These are phyloP conservation scores for Hemicentrotus pulcherrimus DNA, from an alignment of 35 echinoderm and acorn worm species.

Conservation along the genomic window DNA sequence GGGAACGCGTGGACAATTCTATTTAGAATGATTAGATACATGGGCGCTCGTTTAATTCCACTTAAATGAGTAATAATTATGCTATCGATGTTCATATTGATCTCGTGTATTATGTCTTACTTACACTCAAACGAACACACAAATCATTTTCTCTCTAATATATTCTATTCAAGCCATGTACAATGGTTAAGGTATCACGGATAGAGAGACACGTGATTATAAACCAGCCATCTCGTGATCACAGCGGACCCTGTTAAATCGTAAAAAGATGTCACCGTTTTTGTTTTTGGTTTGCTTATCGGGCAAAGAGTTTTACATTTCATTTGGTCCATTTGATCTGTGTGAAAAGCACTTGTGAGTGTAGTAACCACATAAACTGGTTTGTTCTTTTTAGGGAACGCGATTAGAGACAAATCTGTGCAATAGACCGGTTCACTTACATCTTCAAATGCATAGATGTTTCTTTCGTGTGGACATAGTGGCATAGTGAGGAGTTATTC, in stretches of 20 bases:
- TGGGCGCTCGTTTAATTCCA: not conserved
- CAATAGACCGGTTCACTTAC: too few species aligned
- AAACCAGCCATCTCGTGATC: not conserved
- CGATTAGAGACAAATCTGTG: too few species aligned
- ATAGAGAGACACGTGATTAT: not conserved
- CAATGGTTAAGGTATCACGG: not conserved
- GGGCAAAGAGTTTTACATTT: too few species aligned
- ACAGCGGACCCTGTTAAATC: not conserved
- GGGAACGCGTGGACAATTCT: not conserved
- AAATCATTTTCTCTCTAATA: not conserved
- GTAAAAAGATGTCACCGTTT: not conserved
- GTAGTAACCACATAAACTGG: too few species aligned
- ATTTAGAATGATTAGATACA: not conserved
- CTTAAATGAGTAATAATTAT: slow-evolving; percentile 7
- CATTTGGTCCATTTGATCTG: too few species aligned
- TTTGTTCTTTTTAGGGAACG: too few species aligned
- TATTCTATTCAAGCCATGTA: not conserved
- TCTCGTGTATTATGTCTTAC: not conserved
- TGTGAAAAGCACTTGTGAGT: too few species aligned
- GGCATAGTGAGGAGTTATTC: too few species aligned
- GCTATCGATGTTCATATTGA: not conserved
- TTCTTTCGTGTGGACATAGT: too few species aligned
- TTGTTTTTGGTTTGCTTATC: not conserved
- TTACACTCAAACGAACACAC: not conserved
- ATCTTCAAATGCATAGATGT: too few species aligned